A percentile compares a stretch with the other conserved stretches of the same genome.
Evolutionary conservation across 1,140 invertebrate species (phyloP).

Genomic region (Teleogryllus occipitalis): DNA sequence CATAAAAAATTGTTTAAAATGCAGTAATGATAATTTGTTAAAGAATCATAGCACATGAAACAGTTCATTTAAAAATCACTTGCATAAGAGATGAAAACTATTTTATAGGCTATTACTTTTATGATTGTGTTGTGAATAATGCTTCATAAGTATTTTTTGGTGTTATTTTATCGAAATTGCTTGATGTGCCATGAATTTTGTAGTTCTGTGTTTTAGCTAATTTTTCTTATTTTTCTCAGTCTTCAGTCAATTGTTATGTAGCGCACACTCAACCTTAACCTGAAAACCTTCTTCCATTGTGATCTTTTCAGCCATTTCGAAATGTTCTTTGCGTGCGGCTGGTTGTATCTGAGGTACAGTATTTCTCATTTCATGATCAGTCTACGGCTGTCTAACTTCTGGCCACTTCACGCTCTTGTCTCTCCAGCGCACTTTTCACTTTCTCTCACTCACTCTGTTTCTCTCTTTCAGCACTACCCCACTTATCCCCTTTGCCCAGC

Average conservation of each 20-base stretch:
- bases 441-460: conserved; percentile 7
- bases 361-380: conserved; percentile 19
- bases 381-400: conserved; percentile 10
- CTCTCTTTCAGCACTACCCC: neutral
- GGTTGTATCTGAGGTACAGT: conserved; percentile 66
- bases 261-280: conserved; percentile 19
- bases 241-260: conserved; percentile 5
- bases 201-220: neutral
- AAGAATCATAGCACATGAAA: too few species aligned
- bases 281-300: conserved; percentile 25
- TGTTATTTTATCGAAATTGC: neutral
- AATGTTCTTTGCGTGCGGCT: conserved; percentile 70
- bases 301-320: conserved; percentile 56
- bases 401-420: neutral
- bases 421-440: conserved; percentile 6
- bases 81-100: neutral
- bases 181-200: neutral
- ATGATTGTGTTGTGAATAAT: neutral
- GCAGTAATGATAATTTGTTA: too few species aligned
- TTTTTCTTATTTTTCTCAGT: conserved; percentile 1
- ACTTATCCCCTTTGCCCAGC: neutral
- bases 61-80: too few species aligned
- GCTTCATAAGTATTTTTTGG: neutral
- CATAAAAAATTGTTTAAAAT: too few species aligned
- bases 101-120: neutral